These are phyloP conservation scores for Conomelus anceps DNA, from an alignment of 2,888 invertebrate species.

Conservation along the genomic window DNA sequence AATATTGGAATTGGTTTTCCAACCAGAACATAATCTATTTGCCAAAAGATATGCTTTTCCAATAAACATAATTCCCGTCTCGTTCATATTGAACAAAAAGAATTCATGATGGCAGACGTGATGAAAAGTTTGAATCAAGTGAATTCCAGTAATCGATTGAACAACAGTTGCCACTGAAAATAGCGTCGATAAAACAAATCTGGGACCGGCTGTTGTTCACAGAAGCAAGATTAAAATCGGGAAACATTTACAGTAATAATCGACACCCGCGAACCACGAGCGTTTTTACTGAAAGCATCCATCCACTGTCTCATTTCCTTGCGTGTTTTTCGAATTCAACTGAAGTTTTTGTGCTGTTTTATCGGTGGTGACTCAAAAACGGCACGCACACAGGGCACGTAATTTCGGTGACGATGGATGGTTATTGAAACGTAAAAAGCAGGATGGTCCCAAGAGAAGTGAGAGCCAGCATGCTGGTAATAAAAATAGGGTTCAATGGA, in stretches of 20 bases:
- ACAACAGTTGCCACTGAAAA: background rate
- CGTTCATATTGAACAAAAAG: background rate
- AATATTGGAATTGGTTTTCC: too few relatives aligned
- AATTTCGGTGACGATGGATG: background rate
- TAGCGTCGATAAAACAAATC: background rate
- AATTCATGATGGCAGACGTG: background rate
- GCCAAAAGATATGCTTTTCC: too few relatives aligned
- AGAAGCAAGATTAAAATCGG: background rate
- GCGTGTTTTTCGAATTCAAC: background rate
- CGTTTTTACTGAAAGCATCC: background rate
- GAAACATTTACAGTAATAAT: background rate
- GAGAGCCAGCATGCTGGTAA: background rate
- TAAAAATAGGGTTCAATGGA: background rate
- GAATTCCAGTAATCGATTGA: background rate
- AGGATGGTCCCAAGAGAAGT: background rate
- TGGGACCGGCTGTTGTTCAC: background rate
- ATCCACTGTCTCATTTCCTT: background rate
- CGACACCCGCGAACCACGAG: background rate
- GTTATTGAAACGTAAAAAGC: background rate
- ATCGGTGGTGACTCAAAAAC: background rate
- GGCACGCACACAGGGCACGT: background rate
- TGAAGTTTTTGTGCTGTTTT: background rate
- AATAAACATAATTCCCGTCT: too few relatives aligned
- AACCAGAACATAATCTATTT: too few relatives aligned
- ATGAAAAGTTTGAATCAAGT: background rate